Evolutionary conservation across 2,888 invertebrate species (phyloP).

Genomic region (Ophion obscuratus): DNA sequence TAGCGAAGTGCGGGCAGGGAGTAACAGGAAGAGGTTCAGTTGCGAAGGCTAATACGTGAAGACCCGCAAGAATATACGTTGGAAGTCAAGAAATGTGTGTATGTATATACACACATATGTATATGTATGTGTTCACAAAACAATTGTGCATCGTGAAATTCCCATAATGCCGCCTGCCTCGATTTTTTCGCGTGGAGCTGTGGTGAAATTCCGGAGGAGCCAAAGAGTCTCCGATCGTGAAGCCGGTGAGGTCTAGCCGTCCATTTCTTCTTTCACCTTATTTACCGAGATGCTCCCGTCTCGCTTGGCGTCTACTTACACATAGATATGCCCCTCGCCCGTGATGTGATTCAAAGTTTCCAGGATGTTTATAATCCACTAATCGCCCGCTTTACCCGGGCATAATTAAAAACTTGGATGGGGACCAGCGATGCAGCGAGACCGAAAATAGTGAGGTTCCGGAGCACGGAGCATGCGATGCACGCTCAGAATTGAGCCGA

Average conservation of each 20-base stretch:
- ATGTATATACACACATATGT: no score
- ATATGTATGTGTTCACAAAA: no score
- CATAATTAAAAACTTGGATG: conserved; percentile 82
- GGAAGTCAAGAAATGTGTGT: no score
- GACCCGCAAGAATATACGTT: no score
- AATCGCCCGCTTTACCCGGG: conserved; percentile 79
- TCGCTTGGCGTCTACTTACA: conserved; percentile 6
- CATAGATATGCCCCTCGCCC: conserved; percentile 7
- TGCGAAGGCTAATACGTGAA: no score
- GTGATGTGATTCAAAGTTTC: conserved; percentile 80
- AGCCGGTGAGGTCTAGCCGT: conserved; percentile 36
- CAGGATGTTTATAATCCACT: conserved; percentile 83
- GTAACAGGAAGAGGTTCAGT: no score
- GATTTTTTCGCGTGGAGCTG: conserved; percentile 5
- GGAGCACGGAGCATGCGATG: conserved; percentile 5
- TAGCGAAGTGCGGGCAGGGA: no score
- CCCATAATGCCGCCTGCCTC: background rate
- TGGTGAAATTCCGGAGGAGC: conserved; percentile 31
- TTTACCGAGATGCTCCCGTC: conserved; percentile 25
- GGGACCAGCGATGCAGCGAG: conserved; percentile 68
- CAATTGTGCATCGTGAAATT: background rate
- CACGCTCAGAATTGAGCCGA: conserved; percentile 69
- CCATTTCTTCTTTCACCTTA: conserved; percentile 44
- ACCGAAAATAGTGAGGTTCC: conserved; percentile 2
- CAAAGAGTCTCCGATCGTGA: conserved; percentile 42